phyloP scores from a whole-genome alignment of 92 coral and sea anemone genomes.

The Phenganax subtilis region DNA sequence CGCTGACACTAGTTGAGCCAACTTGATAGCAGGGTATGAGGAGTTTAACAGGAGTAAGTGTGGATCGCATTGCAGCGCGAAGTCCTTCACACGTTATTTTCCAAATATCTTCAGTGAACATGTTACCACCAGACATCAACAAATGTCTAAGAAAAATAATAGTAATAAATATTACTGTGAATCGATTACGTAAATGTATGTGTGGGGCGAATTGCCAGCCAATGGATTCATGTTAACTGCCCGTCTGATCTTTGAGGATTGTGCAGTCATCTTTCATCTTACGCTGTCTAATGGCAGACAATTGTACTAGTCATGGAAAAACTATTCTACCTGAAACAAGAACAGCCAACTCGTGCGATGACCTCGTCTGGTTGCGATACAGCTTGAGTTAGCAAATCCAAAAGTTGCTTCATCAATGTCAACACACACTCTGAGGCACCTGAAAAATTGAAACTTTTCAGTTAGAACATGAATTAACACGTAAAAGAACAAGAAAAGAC shows the following conservation, averaged over 20 bases:
- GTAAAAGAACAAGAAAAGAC: too few species aligned
- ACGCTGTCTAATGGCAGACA: neutral
- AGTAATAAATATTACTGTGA: neutral
- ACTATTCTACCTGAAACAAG: conserved; percentile 70
- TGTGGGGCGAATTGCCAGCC: too few species aligned
- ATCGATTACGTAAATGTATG: too few species aligned
- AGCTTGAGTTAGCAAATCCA: conserved; percentile 76
- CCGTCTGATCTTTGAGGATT: neutral
- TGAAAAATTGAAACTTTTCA: conserved; percentile 21
- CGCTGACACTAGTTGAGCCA: conserved; percentile 82
- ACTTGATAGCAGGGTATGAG: conserved; percentile 94
- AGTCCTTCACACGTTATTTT: conserved; percentile 91
- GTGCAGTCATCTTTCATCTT: too few species aligned
- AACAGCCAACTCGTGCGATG: conserved; percentile 97
- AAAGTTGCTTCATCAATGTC: conserved; percentile 83
- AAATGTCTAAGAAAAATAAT: conserved; percentile 56
- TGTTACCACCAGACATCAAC: conserved; percentile 83
- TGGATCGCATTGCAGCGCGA: conserved; percentile 85
- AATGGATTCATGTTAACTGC: too few species aligned
- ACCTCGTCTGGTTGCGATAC: conserved; percentile 95
- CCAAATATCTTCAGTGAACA: conserved; percentile 98
- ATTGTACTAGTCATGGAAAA: neutral
- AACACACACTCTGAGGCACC: conserved; percentile 97
- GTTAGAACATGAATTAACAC: neutral
- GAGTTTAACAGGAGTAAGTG: conserved; percentile 76